Evolutionary conservation across 2,797 vertebrate species (phyloP), one percentile per base, ranked within the genome.

Genomic region (Trachops cirrhosus): DNA sequence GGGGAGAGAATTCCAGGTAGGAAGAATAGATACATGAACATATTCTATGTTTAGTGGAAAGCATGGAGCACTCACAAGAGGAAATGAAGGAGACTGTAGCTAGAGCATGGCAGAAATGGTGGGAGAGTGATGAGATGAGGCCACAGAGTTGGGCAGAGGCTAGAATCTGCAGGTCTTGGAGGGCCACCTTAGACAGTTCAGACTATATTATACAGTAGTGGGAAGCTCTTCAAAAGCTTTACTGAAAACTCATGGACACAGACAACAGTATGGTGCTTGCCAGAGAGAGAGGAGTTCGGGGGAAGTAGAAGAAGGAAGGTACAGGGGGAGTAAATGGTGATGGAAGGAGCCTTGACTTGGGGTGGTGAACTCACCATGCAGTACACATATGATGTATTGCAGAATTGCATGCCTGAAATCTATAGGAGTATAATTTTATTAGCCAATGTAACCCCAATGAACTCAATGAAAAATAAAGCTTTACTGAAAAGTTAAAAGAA

Each of bases 401-500:
- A 64, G 62, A 64, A 64, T n/a, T 64, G 62, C 29, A 64, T 64
- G 26, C 29, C 32, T n/a, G 29, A 64, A n/a, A 64, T 16, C 62
- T 16, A n/a, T 15, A n/a, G 12, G 29, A 64, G 32, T n/a, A 64
- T 64, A 64, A 64, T n/a, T n/a, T 64, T 64, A 64, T n/a, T n/a
- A 64, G 4, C 62, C 62, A 64, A 8, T n/a, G 62, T 64, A 32
- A 64, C 32, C 32, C 32, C 62, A n/a, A 16, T n/a, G 62, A 64
- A 16, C 26, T 64, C 62, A 16, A 64, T n/a, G 26, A 64, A 32
- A 16, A 64, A 64, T 64, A 52, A 78, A 41, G 34, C 26, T 54
- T 89, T 74, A 46, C 12, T 88, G 18, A 90, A 64, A 75, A 73
- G 2, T 46, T n/a, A 87, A 59, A 15, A 34, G 21, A 87, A 87